A percentile compares a stretch with the other conserved stretches of the same genome.
These are phyloP conservation scores for Dromius quadrimaculatus DNA, from an alignment of 2,888 invertebrate species.

Conservation along the genomic window DNA sequence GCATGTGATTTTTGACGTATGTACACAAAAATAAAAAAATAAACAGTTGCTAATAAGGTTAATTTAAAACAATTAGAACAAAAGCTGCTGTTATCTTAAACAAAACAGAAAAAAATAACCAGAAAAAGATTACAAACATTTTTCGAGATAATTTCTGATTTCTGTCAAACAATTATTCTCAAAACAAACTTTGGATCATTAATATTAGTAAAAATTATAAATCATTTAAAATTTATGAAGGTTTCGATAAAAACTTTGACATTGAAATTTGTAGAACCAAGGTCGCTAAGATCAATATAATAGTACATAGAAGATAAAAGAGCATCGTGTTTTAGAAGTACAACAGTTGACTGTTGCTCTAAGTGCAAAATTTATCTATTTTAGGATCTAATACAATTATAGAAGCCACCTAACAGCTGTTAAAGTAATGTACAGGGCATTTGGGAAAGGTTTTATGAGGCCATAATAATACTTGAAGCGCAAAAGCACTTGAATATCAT, in stretches of 20 bases:
- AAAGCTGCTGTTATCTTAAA: too few species aligned
- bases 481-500: constrained; percentile 24
- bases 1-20: too few species aligned
- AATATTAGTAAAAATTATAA: too few species aligned
- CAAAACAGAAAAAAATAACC: too few species aligned
- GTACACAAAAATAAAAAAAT: too few species aligned
- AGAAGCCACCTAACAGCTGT: constrained; percentile 7
- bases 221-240: too few species aligned
- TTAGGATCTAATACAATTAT: constrained; percentile 14
- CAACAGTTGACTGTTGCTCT: constrained; percentile 32
- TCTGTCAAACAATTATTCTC: too few species aligned
- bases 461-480: neutral
- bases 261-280: constrained; percentile 29
- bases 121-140: too few species aligned
- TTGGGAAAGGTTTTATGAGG: neutral
- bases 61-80: too few species aligned
- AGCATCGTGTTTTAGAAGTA: constrained; percentile 1
- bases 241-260: constrained; percentile 20
- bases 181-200: too few species aligned
- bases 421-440: constrained; percentile 1
- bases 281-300: constrained; percentile 35
- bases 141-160: too few species aligned
- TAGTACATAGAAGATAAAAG: constrained; percentile 1
- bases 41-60: too few species aligned
- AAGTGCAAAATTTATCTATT: neutral